These are phyloP conservation scores for Timema cristinae DNA, from an alignment of 2,888 invertebrate genomes.

Conservation along the genomic window DNA sequence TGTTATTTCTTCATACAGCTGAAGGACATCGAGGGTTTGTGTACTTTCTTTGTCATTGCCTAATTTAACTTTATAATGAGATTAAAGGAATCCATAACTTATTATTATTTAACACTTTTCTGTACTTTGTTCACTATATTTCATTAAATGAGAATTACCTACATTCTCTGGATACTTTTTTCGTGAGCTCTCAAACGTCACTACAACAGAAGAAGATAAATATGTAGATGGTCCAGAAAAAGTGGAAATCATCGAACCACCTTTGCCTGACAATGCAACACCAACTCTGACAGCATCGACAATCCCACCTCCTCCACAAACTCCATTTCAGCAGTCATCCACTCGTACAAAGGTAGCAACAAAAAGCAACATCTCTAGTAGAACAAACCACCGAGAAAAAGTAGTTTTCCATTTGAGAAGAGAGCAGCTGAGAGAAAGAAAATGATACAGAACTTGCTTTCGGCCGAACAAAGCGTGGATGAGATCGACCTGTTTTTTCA, in stretches of 20 bases:
- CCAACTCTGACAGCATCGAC: neutral
- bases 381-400: slow-evolving; percentile 17
- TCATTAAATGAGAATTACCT: no score
- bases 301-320: neutral
- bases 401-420: slow-evolving; percentile 3
- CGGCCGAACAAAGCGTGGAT: slow-evolving; percentile 19
- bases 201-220: neutral
- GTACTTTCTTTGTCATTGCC: neutral
- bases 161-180: neutral
- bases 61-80: no score
- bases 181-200: slow-evolving; percentile 8
- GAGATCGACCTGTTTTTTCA: slow-evolving; percentile 29
- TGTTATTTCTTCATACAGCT: slow-evolving; percentile 17
- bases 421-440: slow-evolving; percentile 11
- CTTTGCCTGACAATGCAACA: neutral
- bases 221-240: neutral
- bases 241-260: neutral
- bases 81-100: no score
- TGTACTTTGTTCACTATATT: no score
- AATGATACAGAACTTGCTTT: slow-evolving; percentile 9
- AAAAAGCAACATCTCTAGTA: neutral
- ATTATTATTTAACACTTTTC: no score
- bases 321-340: neutral
- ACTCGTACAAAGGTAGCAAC: neutral
- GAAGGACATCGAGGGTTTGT: slow-evolving; percentile 3